phyloP scores from a whole-genome alignment of 2,797 vertebrate species.

The Rhinella marina region DNA sequence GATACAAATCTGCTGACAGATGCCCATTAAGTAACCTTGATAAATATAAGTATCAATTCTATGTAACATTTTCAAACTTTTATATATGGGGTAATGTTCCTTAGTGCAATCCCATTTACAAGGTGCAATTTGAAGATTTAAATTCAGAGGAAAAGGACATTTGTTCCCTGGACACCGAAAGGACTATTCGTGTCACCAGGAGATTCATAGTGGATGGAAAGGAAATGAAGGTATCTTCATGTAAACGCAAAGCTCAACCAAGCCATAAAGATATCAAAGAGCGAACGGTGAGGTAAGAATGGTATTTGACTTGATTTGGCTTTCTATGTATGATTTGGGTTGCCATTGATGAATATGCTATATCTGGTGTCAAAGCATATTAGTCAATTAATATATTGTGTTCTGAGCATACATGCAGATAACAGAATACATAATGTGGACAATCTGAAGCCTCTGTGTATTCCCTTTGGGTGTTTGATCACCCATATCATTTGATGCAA shows the following conservation, averaged over 20 bases:
- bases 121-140: not conserved
- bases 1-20: no score
- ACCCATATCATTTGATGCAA: not conserved
- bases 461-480: not conserved
- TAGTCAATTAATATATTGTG: no score
- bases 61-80: not conserved
- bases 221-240: slow-evolving; percentile 72
- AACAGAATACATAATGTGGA: no score
- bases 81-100: not conserved
- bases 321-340: not conserved
- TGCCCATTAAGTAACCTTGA: not conserved
- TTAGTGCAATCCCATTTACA: not conserved
- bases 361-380: not conserved
- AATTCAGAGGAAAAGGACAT: slow-evolving; percentile 2
- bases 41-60: not conserved
- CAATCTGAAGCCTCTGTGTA: not conserved
- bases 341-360: not conserved
- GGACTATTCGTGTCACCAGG: slow-evolving; percentile 67
- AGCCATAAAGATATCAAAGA: slow-evolving; percentile 64
- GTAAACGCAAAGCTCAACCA: slow-evolving; percentile 66
- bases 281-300: slow-evolving; percentile 62
- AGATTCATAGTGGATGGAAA: slow-evolving; percentile 73
- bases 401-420: no score
- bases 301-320: not conserved
- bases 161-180: slow-evolving; percentile 13